Evolutionary conservation across 2,113 vertebrate species (phyloP).

Genomic region (Phrynocephalus versicolor): DNA sequence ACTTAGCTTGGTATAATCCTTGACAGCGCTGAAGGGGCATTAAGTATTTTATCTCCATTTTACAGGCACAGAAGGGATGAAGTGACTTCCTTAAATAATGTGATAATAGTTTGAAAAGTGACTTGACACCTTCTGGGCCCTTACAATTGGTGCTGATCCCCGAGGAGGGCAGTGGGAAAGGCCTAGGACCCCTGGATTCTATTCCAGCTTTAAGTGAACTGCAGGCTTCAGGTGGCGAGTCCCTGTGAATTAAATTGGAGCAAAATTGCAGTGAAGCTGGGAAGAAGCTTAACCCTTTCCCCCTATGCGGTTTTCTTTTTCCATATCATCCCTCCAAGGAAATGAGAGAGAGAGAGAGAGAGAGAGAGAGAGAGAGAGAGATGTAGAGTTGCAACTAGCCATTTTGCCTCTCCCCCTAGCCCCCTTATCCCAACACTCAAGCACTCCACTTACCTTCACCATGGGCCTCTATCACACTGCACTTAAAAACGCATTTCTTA

Average conservation of each 20-base stretch:
- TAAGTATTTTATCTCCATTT: conserved; percentile 23
- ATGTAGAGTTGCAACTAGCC: no score
- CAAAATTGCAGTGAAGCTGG: no score
- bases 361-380: no score
- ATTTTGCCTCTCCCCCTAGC: no score
- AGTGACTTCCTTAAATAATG: conserved; percentile 11
- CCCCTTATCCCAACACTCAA: no score
- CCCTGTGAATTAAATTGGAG: background rate
- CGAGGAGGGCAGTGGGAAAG: no score
- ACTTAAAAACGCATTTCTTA: no score
- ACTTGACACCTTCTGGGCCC: background rate
- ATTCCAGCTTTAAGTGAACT: background rate
- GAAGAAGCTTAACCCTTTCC: background rate
- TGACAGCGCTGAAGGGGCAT: conserved; percentile 4
- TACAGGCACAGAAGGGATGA: conserved; percentile 14
- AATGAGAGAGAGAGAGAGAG: no score
- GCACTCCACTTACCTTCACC: no score
- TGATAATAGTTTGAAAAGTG: conserved; percentile 11
- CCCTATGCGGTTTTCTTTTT: background rate
- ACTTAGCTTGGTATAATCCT: conserved; percentile 1
- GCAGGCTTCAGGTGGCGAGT: background rate
- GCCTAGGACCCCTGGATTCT: background rate
- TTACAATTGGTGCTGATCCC: background rate
- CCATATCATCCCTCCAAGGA: background rate
- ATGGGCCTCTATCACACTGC: no score